Evolutionary conservation across 2,797 vertebrate genomes (phyloP).

Genomic region (Siniperca obscura): DNA sequence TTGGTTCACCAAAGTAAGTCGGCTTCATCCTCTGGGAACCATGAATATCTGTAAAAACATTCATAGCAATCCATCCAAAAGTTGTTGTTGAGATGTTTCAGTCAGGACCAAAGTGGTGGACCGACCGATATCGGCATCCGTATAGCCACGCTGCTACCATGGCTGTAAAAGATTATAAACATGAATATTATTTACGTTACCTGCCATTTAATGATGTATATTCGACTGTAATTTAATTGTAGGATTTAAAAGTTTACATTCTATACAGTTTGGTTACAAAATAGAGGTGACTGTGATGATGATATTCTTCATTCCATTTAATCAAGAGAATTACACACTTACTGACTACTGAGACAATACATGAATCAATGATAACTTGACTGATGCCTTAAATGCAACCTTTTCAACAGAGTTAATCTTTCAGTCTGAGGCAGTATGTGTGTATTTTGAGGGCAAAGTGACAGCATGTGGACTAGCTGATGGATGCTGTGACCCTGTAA

Average conservation of each 20-base stretch:
- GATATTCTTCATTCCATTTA: not conserved
- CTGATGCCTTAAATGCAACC: conserved; percentile 1
- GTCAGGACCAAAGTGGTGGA: too few relatives aligned
- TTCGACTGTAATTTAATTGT: too few relatives aligned
- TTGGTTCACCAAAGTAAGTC: not conserved
- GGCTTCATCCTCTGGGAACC: not conserved
- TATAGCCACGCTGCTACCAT: too few relatives aligned
- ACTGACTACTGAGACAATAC: not conserved
- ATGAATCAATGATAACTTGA: conserved; percentile 10
- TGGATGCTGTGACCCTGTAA: conserved; percentile 58
- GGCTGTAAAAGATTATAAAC: too few relatives aligned
- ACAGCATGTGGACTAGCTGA: conserved; percentile 49
- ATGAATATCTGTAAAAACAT: not conserved
- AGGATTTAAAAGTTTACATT: too few relatives aligned
- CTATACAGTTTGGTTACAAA: too few relatives aligned
- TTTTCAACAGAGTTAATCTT: not conserved
- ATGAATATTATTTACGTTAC: too few relatives aligned
- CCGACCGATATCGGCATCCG: too few relatives aligned
- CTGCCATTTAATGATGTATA: too few relatives aligned
- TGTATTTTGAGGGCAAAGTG: not conserved
- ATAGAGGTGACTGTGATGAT: too few relatives aligned
- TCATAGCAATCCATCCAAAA: not conserved
- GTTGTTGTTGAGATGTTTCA: not conserved
- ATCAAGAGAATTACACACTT: not conserved
- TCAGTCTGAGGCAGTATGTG: conserved; percentile 1